These are phyloP conservation scores for Heliconius eleuchia DNA, from an alignment of 1,140 invertebrate genomes.

Conservation along the genomic window DNA sequence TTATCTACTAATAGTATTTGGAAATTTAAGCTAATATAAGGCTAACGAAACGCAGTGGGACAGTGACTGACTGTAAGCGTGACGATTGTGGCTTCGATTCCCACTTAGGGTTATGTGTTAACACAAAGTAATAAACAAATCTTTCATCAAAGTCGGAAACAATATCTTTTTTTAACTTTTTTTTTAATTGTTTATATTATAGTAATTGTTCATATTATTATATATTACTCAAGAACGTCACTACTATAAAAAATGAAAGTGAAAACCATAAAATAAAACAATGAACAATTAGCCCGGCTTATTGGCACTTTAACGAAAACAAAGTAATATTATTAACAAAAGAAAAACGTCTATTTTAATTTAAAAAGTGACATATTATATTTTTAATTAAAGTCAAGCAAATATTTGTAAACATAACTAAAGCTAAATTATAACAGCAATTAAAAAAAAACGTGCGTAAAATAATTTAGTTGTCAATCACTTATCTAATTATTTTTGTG, in stretches of 20 bases:
- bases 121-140: too few species aligned
- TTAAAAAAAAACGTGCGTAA: background rate
- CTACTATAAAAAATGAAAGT: background rate
- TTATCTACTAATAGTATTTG: background rate
- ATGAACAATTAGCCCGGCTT: background rate
- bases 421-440: background rate
- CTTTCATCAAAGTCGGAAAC: too few species aligned
- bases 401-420: background rate
- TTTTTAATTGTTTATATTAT: too few species aligned
- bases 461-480: conserved; percentile 35
- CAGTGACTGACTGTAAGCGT: background rate
- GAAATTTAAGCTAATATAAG: background rate
- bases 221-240: background rate
- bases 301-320: background rate
- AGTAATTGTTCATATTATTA: too few species aligned
- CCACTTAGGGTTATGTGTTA: background rate
- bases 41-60: background rate
- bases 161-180: too few species aligned
- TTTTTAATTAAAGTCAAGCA: background rate
- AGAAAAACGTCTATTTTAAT: background rate
- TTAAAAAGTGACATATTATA: background rate
- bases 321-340: background rate
- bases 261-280: background rate
- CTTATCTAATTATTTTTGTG: conserved; percentile 35
- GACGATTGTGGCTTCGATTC: background rate